Evolutionary conservation across 2,797 vertebrate genomes (phyloP), one percentile per base, ranked within the genome.

Genomic region (Sphaeramia orbicularis): DNA sequence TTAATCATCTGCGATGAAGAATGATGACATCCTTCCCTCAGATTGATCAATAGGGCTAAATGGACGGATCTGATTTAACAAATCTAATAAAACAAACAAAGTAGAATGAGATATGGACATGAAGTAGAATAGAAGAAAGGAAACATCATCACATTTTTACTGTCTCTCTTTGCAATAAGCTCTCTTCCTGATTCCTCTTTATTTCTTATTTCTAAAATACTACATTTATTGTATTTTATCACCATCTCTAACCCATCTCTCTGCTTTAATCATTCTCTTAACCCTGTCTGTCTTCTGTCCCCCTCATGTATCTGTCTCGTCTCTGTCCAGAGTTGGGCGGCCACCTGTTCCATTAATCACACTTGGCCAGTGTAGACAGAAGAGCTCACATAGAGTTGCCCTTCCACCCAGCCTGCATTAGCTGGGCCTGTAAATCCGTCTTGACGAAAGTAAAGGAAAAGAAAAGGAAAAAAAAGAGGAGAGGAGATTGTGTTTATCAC

Each of bases 311-410:
- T 80, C 65, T 73, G 69, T 81, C 66, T 86, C 78, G 65, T 78
- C 71, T 72, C 56, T 41, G 56, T 65, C 77, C 78, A 86, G 78
- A 89, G 84, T 71, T 82, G 83, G 81, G 80, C 70, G 87, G 81
- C 91, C 92, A 92, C 91, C 91, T 92, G 90, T 71, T 79, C 85
- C 87, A 92, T 93, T 91, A 93, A 94, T 93, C 93, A 92, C 81
- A 70, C 78, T 70, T 52, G 74, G 76, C 71, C 65, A 52, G 63
- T 55, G 73, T 58, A 83, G 86, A 90, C 69, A 78, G 78, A 73
- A 67, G 83, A 74, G 82, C 76, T 80, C 79, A 83, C 80, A 83
- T 50, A 80, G 84, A 59, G 57, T 71, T 80, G 75, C 65, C 80
- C 81, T 81, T 82, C 68, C 62, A 45, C 85, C 75, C 73, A 4